These are phyloP conservation scores for Prunella fulvescens DNA, from an alignment of 2,113 vertebrate genomes.

Conservation along the genomic window DNA sequence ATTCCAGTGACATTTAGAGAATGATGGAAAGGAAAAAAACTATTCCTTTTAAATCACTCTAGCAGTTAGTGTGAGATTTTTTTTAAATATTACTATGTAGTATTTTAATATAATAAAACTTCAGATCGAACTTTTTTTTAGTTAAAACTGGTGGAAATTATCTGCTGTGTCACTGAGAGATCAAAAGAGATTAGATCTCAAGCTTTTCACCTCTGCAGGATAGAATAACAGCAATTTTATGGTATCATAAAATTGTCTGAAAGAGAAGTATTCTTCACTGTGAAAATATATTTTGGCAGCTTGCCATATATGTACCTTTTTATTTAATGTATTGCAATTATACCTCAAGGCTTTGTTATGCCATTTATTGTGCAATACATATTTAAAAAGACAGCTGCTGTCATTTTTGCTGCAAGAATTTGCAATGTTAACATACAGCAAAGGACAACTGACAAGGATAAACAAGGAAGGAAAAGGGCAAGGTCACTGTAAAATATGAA, in stretches of 20 bases:
- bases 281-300: not conserved
- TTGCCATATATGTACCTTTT: not conserved
- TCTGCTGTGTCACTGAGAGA: not conserved
- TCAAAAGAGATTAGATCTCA: not conserved
- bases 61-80: not conserved
- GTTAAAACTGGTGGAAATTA: not conserved
- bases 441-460: not conserved
- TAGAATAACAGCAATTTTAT: not conserved
- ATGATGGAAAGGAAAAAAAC: not conserved
- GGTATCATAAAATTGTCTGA: not conserved
- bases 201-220: not conserved
- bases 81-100: not conserved
- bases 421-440: not conserved
- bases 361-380: not conserved
- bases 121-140: not conserved
- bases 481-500: not conserved
- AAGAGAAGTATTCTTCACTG: not conserved
- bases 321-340: not conserved
- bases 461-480: slow-evolving; percentile 16
- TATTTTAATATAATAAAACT: not conserved
- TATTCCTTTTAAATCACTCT: not conserved
- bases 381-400: slow-evolving; percentile 28
- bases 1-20: not conserved
- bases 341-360: slow-evolving; percentile 20
- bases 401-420: slow-evolving; percentile 26